Percentiles rank a stretch among this genome's conserved stretches.
Evolutionary conservation across 2,797 vertebrate genomes (phyloP).

Genomic region (Phyllotis vaccarum): DNA sequence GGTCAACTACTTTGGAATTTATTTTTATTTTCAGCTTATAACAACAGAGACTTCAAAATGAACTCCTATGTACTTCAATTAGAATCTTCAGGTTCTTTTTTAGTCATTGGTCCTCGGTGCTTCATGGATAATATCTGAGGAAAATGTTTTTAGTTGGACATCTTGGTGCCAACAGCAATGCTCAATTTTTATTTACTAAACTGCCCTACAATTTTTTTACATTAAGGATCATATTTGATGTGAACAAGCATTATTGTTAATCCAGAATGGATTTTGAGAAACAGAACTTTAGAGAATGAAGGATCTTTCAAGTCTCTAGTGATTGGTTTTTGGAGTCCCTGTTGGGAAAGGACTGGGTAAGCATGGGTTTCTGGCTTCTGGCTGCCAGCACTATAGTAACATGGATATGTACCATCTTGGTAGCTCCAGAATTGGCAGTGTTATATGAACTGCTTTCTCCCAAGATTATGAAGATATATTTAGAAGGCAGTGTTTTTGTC

Average conservation of each 20-base stretch:
- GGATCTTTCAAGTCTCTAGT: neutral
- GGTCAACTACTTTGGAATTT: too few relatives aligned
- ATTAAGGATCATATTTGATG: neutral
- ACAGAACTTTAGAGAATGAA: rapidly evolving
- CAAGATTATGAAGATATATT: neutral
- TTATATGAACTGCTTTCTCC: neutral
- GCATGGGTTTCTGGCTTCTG: neutral
- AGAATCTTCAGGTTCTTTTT: neutral
- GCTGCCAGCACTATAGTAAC: neutral
- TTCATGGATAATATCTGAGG: rapidly evolving
- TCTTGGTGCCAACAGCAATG: rapidly evolving
- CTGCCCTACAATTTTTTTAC: rapidly evolving
- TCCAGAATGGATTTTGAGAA: neutral
- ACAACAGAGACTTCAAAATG: neutral
- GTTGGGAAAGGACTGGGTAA: neutral
- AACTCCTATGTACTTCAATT: neutral
- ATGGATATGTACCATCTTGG: neutral
- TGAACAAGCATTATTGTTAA: neutral
- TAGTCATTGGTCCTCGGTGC: too few relatives aligned
- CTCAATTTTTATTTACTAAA: neutral
- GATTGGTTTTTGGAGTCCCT: neutral
- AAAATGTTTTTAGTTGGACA: neutral
- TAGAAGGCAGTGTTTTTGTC: neutral
- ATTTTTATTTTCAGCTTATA: neutral
- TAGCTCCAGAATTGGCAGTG: neutral